phyloP scores from a whole-genome alignment of 2,797 vertebrate species.

The Cygnus olor region DNA sequence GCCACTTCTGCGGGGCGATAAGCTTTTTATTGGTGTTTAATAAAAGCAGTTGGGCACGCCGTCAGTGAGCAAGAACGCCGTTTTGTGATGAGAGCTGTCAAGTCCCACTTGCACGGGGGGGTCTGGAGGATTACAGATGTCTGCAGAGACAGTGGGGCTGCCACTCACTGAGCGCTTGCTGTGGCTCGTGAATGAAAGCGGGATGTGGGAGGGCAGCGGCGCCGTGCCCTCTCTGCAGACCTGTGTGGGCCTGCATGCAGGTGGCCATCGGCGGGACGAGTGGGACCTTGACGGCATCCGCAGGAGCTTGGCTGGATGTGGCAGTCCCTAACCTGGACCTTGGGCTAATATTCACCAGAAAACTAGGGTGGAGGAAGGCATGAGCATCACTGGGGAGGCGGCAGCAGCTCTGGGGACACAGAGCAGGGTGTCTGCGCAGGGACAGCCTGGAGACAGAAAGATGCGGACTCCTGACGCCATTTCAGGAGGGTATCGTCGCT shows the following conservation, averaged over 20 bases:
- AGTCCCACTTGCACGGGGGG: not conserved
- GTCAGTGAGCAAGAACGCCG: constrained; percentile 13
- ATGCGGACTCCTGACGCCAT: not conserved
- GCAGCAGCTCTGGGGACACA: accelerated
- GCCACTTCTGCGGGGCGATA: constrained; percentile 41
- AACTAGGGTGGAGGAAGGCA: accelerated
- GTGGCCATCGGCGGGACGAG: not conserved
- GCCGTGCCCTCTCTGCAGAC: not conserved
- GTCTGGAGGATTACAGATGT: not conserved
- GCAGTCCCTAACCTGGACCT: accelerated
- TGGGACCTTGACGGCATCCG: not conserved
- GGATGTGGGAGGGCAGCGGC: not conserved
- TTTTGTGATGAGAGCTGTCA: constrained; percentile 41
- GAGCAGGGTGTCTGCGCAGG: not conserved
- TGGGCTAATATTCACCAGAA: not conserved
- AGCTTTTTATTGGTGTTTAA: constrained; percentile 53
- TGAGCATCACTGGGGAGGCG: not conserved
- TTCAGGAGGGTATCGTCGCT: not conserved
- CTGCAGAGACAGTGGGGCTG: constrained; percentile 7
- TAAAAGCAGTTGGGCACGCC: not conserved
- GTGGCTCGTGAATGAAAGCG: constrained; percentile 3
- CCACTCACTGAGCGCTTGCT: not conserved
- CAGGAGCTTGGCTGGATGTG: not conserved
- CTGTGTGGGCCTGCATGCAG: not conserved
- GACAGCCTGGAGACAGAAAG: not conserved